These are phyloP conservation scores for Clunio marinus DNA, from an alignment of 2,888 invertebrate genomes.

Conservation along the genomic window DNA sequence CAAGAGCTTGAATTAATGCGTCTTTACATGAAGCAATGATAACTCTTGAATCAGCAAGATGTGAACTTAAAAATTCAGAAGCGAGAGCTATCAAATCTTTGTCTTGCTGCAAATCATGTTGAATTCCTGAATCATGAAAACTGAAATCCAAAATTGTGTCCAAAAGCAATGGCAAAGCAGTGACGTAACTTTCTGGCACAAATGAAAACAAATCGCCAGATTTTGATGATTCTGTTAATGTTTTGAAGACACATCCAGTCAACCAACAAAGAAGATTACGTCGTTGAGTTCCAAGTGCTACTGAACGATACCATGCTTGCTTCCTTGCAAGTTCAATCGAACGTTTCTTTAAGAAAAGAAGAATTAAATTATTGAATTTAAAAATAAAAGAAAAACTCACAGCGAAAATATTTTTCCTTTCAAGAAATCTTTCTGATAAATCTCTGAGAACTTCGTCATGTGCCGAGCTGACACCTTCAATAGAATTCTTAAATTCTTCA, in stretches of 20 bases:
- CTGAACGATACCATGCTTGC: slow-evolving; percentile 63
- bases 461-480: slow-evolving; percentile 46
- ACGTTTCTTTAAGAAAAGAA: slow-evolving; percentile 45
- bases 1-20: slow-evolving; percentile 69
- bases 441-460: slow-evolving; percentile 47
- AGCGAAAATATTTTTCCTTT: slow-evolving; percentile 49
- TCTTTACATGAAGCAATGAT: slow-evolving; percentile 71
- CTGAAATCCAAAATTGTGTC: slow-evolving; percentile 51
- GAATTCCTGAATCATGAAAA: slow-evolving; percentile 48
- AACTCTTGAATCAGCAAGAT: slow-evolving; percentile 71
- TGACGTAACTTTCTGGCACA: slow-evolving; percentile 65
- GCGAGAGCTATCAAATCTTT: slow-evolving; percentile 59
- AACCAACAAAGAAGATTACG: slow-evolving; percentile 55
- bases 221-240: slow-evolving; percentile 54
- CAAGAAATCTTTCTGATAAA: slow-evolving; percentile 47
- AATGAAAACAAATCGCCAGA: slow-evolving; percentile 60
- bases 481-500: slow-evolving; percentile 45
- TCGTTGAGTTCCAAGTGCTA: slow-evolving; percentile 57
- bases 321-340: slow-evolving; percentile 60
- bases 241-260: slow-evolving; percentile 55
- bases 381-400: too few species aligned
- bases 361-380: neutral
- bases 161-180: slow-evolving; percentile 52
- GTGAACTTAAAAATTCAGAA: slow-evolving; percentile 68
- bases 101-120: slow-evolving; percentile 54